phyloP scores from a whole-genome alignment of 53 echinoderm and acorn worm genomes.

The Holothuria leucospilota region DNA sequence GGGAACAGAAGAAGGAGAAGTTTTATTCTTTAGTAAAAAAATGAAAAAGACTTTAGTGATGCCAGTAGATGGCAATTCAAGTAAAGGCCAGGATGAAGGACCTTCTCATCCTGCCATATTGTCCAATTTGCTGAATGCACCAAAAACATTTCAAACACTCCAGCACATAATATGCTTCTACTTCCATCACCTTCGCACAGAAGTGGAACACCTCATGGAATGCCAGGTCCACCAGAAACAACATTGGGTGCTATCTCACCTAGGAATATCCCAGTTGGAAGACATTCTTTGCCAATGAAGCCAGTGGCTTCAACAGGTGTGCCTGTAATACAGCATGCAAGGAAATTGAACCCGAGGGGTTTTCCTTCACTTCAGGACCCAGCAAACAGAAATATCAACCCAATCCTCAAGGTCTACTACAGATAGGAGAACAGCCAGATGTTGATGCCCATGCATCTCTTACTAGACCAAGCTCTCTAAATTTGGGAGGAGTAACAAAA shows the following conservation, averaged over 20 bases:
- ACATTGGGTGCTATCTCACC: conserved; percentile 9
- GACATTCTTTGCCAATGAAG: background rate
- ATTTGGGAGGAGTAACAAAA: conserved; percentile 23
- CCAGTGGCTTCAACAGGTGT: conserved; percentile 63
- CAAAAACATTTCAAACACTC: background rate
- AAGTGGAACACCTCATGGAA: background rate
- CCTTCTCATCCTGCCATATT: conserved; percentile 30
- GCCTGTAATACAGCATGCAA: conserved; percentile 91
- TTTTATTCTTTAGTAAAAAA: conserved; percentile 29
- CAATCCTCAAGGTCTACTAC: conserved; percentile 54
- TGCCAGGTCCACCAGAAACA: background rate
- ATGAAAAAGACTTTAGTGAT: conserved; percentile 35
- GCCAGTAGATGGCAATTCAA: conserved; percentile 6
- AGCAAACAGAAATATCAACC: conserved; percentile 51
- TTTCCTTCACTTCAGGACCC: conserved; percentile 21
- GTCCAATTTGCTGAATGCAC: conserved; percentile 20
- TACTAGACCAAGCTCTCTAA: conserved; percentile 34
- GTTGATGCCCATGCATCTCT: conserved; percentile 9
- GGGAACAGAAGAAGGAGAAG: background rate
- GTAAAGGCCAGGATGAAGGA: background rate
- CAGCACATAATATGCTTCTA: background rate
- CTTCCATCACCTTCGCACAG: conserved; percentile 23
- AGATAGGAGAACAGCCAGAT: conserved; percentile 34
- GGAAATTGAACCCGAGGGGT: conserved; percentile 25
- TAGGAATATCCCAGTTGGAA: background rate